These are phyloP conservation scores for Delia radicum DNA, from an alignment of 1,140 invertebrate genomes.

Conservation along the genomic window DNA sequence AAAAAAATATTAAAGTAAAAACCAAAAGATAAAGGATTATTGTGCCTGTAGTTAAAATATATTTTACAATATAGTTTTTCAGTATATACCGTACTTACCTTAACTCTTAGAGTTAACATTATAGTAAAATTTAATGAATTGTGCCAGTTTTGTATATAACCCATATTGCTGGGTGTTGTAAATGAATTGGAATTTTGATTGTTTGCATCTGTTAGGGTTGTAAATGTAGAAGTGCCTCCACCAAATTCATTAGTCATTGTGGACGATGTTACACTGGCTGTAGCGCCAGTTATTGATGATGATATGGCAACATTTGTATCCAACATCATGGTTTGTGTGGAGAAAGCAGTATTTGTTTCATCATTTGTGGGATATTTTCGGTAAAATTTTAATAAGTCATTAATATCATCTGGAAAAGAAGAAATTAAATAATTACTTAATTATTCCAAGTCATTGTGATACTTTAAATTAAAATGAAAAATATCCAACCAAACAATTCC, in stretches of 20 bases:
- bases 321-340: neutral
- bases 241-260: neutral
- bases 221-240: neutral
- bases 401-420: constrained; percentile 46
- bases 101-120: constrained; percentile 48
- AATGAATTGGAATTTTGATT: constrained; percentile 7
- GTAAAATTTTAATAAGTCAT: constrained; percentile 51
- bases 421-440: neutral
- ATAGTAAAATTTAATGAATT: constrained; percentile 50
- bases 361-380: constrained; percentile 40
- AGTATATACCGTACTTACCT: constrained; percentile 34
- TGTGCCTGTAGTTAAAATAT: neutral
- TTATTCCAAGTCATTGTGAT: no score
- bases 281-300: neutral
- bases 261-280: neutral
- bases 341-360: constrained; percentile 30
- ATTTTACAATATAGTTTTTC: neutral
- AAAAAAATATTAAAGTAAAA: constrained; percentile 7
- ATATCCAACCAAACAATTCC: no score
- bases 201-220: constrained; percentile 7
- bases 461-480: no score
- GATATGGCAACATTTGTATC: neutral
- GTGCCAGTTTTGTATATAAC: constrained; percentile 47
- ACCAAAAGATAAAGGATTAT: neutral
- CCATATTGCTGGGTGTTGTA: constrained; percentile 48